Evolutionary conservation across 1,140 invertebrate species (phyloP).

Genomic region (Plutomurus gul): DNA sequence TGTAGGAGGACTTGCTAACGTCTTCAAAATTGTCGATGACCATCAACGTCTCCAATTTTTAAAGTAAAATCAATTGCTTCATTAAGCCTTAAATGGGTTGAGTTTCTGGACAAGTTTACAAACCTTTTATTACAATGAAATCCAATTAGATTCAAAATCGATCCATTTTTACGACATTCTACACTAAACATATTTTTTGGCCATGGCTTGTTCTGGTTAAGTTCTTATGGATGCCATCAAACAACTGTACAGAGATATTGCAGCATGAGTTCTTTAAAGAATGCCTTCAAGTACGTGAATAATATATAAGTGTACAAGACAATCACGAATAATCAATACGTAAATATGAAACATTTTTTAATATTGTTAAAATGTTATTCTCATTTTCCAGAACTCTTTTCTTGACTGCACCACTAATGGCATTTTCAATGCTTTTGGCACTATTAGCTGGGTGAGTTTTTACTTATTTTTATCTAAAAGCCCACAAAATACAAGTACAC

Average conservation of each 20-base stretch:
- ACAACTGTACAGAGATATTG: slow-evolving; percentile 57
- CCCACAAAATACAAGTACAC: too few relatives aligned
- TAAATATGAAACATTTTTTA: not conserved
- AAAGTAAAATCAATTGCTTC: slow-evolving; percentile 33
- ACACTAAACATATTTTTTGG: slow-evolving; percentile 78
- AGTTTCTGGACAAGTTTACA: too few relatives aligned
- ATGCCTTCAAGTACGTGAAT: slow-evolving; percentile 51
- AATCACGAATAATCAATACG: not conserved
- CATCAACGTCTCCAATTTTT: slow-evolving; percentile 50
- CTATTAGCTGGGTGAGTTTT: slow-evolving; percentile 58
- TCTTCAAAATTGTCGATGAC: slow-evolving; percentile 49
- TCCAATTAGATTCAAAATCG: slow-evolving; percentile 76
- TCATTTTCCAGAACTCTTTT: slow-evolving; percentile 51
- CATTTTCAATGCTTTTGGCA: slow-evolving; percentile 58
- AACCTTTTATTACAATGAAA: slow-evolving; percentile 63
- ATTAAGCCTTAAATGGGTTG: not conserved
- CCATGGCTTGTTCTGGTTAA: slow-evolving; percentile 63
- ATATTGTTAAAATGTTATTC: not conserved
- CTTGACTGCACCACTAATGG: slow-evolving; percentile 45
- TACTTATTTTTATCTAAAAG: too few relatives aligned
- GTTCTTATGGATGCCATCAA: slow-evolving; percentile 66
- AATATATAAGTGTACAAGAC: not conserved
- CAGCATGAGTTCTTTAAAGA: slow-evolving; percentile 51
- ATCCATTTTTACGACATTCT: slow-evolving; percentile 77
- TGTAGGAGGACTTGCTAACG: slow-evolving; percentile 55